Base-by-base conservation (phyloP, 2,113 vertebrate genomes). In the Nematolebias whitei region DNA sequence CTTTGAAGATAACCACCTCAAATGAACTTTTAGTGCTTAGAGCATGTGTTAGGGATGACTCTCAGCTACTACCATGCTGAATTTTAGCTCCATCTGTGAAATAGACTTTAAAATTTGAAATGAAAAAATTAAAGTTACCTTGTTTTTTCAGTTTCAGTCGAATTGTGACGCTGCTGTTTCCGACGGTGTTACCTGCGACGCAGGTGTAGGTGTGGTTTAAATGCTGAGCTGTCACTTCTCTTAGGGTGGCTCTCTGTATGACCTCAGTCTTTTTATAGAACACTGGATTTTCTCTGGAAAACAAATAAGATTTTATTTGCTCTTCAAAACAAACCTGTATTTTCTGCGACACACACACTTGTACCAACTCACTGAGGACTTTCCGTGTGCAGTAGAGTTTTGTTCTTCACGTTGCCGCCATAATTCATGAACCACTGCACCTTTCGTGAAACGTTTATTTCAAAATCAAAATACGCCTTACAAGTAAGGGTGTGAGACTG, bases 121-220 rank as follows among this genome's bases (percentile, higher is more conserved):
- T n/a, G n/a, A n/a, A n/a, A n/a, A n/a, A n/a, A n/a, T n/a, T n/a
- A n/a, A n/a, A n/a, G n/a, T n/a, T 79, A 91, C 90, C 86, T 83
- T 61, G 29, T 22, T 2, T 32, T 73, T 89, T 95, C 54, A 77
- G 69, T 76, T 70, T 88, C 32, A 98, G 88, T 15, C 49, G 91
- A 69, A 96, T 49, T 7, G 89, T 87, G 48, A 63, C 78, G 0
- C 65, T 93, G 3, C 12, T 35, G 19, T 89, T 95, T n/a, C 95
- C 95, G 2, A 88, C 19, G 0, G 74, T 85, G 71, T 96, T 97
- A 40, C 85, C 85, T 64, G 94, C 93, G 61, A 92, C 80, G 63
- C 96, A 98, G 0, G 87, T 91, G 29, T 93, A 95, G 0, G 62
- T 91, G 65, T 80, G 83, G 45, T 14, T 79, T 53, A 97, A 70